Evolutionary conservation across 1,140 invertebrate species (phyloP).

Genomic region (Drosophila sp.): DNA sequence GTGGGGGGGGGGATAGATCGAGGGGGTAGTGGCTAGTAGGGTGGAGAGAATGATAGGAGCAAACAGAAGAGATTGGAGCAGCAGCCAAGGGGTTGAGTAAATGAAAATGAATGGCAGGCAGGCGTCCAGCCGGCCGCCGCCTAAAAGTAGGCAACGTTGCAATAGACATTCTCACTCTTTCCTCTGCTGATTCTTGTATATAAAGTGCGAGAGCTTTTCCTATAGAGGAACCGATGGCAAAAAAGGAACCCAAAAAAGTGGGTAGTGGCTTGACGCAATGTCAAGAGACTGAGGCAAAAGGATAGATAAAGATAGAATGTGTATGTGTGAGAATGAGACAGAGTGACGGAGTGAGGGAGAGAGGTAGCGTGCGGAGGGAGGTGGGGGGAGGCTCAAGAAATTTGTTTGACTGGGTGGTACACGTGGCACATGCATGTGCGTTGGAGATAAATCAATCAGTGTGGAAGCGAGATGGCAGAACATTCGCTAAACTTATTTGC

Average conservation of each 20-base stretch:
- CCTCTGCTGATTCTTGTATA: not conserved
- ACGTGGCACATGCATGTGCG: not conserved
- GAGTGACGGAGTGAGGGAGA: constrained; percentile 5
- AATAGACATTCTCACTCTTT: constrained; percentile 22
- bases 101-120: constrained; percentile 72
- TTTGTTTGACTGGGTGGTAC: constrained; percentile 9
- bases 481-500: constrained; percentile 60
- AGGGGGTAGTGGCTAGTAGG: not conserved
- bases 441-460: constrained; percentile 43
- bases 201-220: constrained; percentile 14
- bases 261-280: constrained; percentile 34
- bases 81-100: constrained; percentile 63
- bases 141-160: constrained; percentile 69
- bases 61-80: constrained; percentile 28
- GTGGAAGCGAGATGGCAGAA: constrained; percentile 11
- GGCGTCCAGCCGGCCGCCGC: constrained; percentile 22
- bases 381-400: constrained; percentile 41
- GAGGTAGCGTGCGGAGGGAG: not conserved
- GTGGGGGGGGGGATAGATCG: not conserved
- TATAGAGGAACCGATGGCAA: constrained; percentile 19
- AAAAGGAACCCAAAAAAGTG: constrained; percentile 31
- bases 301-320: not conserved
- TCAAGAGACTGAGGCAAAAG: constrained; percentile 12
- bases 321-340: not conserved
- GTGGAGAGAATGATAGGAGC: constrained; percentile 9